phyloP scores from a whole-genome alignment of 2,888 invertebrate species.

The Theodoxus fluviatilis region DNA sequence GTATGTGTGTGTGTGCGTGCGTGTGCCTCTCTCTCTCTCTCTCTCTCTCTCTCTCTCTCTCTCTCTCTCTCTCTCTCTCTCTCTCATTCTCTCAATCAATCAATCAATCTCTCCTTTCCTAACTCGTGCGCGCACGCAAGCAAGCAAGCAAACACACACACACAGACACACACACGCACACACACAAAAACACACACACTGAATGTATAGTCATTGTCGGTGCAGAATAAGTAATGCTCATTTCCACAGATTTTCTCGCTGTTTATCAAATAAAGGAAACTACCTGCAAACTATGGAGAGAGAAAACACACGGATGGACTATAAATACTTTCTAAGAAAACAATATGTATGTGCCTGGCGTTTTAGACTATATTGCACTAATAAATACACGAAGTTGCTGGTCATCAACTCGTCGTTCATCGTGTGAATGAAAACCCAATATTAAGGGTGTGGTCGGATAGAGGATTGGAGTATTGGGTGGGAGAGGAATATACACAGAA shows the following conservation, averaged over 20 bases:
- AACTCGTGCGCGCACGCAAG: background rate
- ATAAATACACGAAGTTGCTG: no score
- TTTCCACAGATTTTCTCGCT: background rate
- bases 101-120: background rate
- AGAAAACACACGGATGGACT: no score
- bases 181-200: background rate
- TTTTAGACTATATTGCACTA: no score
- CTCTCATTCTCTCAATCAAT: background rate
- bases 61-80: conserved; percentile 21
- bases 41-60: conserved; percentile 5
- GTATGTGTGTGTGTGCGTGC: conserved; percentile 4
- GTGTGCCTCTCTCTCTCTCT: background rate
- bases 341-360: no score
- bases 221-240: no score
- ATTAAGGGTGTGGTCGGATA: conserved; percentile 1
- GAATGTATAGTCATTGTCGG: background rate
- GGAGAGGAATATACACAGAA: no score
- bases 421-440: no score
- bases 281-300: background rate
- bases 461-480: no score
- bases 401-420: no score
- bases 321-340: no score
- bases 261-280: background rate
- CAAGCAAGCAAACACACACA: background rate
- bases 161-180: conserved; percentile 11